These are phyloP conservation scores for Pachypanchax playfairii DNA, from an alignment of 2,113 vertebrate genomes.

Conservation along the genomic window DNA sequence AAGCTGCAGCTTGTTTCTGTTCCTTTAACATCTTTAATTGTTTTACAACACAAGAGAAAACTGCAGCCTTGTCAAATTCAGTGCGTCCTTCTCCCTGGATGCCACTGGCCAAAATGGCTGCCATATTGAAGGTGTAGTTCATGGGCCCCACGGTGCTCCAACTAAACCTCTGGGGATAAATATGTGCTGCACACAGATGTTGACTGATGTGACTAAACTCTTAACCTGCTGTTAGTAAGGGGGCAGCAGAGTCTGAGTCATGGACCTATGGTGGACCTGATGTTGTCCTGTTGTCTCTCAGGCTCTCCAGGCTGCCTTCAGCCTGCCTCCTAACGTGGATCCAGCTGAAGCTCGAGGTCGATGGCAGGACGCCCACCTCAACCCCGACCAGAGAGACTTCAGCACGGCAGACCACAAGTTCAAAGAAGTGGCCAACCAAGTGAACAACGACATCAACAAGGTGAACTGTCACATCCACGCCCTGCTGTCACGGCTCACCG, in stretches of 20 bases:
- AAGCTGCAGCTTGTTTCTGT: no score
- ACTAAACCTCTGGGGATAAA: conserved; percentile 51
- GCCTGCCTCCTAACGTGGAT: conserved; percentile 79
- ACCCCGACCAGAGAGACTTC: conserved; percentile 92
- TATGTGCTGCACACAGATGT: conserved; percentile 52
- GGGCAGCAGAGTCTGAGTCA: neutral
- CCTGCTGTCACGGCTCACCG: no score
- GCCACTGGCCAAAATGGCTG: conserved; percentile 70
- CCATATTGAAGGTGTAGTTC: conserved; percentile 59
- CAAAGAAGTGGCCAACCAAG: conserved; percentile 93
- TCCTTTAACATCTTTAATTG: no score
- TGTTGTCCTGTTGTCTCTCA: conserved; percentile 52
- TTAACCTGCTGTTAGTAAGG: neutral
- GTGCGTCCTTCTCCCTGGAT: conserved; percentile 54
- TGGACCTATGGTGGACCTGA: no score
- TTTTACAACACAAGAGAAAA: neutral
- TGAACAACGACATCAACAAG: conserved; percentile 97
- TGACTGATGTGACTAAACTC: neutral
- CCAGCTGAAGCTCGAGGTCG: conserved; percentile 81
- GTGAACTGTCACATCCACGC: conserved; percentile 59
- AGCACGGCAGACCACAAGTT: conserved; percentile 95
- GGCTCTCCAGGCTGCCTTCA: conserved; percentile 89
- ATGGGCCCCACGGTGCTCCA: conserved; percentile 45
- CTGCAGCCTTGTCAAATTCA: conserved; percentile 72
- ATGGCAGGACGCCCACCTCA: conserved; percentile 96